phyloP scores from a whole-genome alignment of 2,797 vertebrate genomes.

The Crocidura indochinensis region DNA sequence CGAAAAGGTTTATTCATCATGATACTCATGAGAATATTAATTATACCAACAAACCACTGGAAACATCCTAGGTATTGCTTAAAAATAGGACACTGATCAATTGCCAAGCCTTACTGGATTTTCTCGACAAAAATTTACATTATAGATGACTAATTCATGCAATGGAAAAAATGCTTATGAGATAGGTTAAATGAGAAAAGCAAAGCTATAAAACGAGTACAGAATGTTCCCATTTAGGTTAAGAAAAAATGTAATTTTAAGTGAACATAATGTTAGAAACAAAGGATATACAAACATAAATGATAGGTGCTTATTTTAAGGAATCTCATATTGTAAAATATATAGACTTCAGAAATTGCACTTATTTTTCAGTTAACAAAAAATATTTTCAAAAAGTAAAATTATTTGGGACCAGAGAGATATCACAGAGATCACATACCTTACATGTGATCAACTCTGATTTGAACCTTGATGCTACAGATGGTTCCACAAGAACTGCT shows the following conservation, averaged over 20 bases:
- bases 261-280: constrained; percentile 22
- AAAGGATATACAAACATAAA: neutral
- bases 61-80: constrained; percentile 38
- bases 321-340: neutral
- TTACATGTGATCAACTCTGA: too few relatives aligned
- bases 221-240: constrained; percentile 36
- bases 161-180: constrained; percentile 21
- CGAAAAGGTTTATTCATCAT: constrained; percentile 26
- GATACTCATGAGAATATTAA: constrained; percentile 52
- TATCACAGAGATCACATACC: too few relatives aligned
- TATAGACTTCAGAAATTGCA: neutral
- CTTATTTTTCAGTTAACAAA: constrained; percentile 12
- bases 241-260: constrained; percentile 14
- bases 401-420: too few relatives aligned
- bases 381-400: neutral
- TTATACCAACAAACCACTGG: constrained; percentile 27
- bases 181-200: constrained; percentile 47
- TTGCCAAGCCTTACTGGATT: constrained; percentile 44
- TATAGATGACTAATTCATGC: constrained; percentile 53
- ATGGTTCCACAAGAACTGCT: too few relatives aligned
- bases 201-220: constrained; percentile 54
- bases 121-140: neutral
- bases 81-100: constrained; percentile 36
- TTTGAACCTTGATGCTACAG: too few relatives aligned
- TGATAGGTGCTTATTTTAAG: neutral